Evolutionary conservation across 1,140 invertebrate species (phyloP).

Genomic region (Mizuhopecten yessoensis): DNA sequence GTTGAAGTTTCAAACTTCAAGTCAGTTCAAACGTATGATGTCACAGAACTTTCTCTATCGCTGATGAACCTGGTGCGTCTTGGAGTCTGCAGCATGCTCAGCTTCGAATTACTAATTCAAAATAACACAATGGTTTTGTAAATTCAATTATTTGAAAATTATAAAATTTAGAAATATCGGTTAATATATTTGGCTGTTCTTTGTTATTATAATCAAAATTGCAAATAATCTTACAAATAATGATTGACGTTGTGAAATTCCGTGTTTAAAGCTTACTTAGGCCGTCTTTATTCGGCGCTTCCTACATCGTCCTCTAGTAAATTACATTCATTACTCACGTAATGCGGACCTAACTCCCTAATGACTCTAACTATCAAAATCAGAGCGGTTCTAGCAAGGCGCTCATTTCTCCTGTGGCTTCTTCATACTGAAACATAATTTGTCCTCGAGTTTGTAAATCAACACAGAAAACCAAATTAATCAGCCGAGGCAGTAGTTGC

Average conservation of each 20-base stretch:
- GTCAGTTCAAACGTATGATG: background rate
- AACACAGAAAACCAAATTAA: slow-evolving; percentile 21
- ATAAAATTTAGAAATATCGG: background rate
- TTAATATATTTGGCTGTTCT: background rate
- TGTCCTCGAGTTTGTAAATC: slow-evolving; percentile 37
- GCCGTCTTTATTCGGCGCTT: background rate
- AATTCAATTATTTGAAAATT: background rate
- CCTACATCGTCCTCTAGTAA: background rate
- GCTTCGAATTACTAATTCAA: background rate
- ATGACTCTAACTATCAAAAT: slow-evolving; percentile 17
- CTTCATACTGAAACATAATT: slow-evolving; percentile 6
- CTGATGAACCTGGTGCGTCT: background rate
- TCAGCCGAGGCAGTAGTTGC: background rate
- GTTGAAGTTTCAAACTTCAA: background rate
- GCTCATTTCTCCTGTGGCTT: slow-evolving; percentile 18
- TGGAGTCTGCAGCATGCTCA: background rate
- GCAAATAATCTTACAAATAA: background rate
- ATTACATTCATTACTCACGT: slow-evolving; percentile 20
- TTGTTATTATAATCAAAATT: background rate
- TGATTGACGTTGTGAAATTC: background rate
- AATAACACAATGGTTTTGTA: background rate
- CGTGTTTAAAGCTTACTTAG: background rate
- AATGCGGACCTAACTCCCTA: slow-evolving; percentile 32
- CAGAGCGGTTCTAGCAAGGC: background rate
- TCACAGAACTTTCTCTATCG: background rate